Evolutionary conservation across 2,797 vertebrate genomes (phyloP), one percentile per base, ranked within the genome.

Genomic region (Syngnathus acus): DNA sequence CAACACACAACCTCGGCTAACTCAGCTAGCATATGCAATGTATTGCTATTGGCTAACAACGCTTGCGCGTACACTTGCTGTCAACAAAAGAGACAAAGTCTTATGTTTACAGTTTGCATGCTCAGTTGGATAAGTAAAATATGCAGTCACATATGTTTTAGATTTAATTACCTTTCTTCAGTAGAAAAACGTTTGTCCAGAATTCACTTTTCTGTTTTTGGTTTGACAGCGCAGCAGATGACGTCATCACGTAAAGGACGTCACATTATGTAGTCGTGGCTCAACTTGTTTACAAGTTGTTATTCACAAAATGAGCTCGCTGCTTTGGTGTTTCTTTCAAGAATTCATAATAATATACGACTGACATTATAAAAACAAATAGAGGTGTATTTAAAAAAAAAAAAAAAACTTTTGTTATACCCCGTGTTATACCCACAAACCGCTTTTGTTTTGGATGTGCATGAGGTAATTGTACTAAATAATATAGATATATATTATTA

Each of bases 11-110:
- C 9, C 54, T 47, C 14, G 19, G 48, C 68, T 67, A 72, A 71
- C 68, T 48, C 43, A 9, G 14, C 40, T 43, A 5, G 60, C 14
- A 43, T 69, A 65, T 11, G 42, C 75, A 63, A 77, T 66, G 32
- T 5, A 17, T 47, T 23, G 65, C 68, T 40, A 65, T 45, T 70
- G n/a, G 82, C 82, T 84, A 79, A 68, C 62, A 37, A 55, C 9
- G 68, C 55, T 66, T 78, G 70, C 50, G 65, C 8, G 3, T 9
- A 0, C 21, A 4, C 16, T 53, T 21, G n/a, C 9, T 53, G 50
- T 23, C 54, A 38, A 38, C 13, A 45, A 23, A 2, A 62, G 1
- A 47, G 21, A 26, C 6, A 1, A 2, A 1, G 57, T n/a, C 10
- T 39, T 40, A 9, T 40, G 6, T 19, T 1, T 5, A 43, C n/a